Evolutionary conservation across 2,113 vertebrate species (phyloP).

Genomic region (Phainopepla nitens): DNA sequence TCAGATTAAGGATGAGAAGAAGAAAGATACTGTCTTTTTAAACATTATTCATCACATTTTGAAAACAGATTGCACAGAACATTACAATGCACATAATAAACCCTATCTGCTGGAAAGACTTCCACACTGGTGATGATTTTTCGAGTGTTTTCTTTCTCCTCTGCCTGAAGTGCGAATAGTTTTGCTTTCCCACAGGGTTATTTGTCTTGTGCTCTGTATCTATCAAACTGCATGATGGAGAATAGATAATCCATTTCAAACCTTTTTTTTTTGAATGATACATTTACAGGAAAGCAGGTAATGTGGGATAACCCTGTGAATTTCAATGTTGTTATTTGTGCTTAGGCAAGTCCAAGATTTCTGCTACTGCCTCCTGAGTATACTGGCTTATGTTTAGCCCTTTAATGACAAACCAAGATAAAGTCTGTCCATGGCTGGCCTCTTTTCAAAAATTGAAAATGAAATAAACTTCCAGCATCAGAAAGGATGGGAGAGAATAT

Average conservation of each 20-base stretch:
- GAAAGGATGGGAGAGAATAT: not conserved
- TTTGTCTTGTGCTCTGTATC: constrained; percentile 10
- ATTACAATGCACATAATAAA: constrained; percentile 45
- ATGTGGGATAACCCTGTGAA: not conserved
- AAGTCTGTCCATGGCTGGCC: not conserved
- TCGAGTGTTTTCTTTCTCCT: constrained; percentile 6
- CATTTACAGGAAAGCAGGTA: not conserved
- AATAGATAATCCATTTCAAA: constrained; percentile 9
- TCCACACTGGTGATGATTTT: constrained; percentile 1
- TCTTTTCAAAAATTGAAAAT: not conserved
- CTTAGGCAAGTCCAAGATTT: constrained; percentile 2
- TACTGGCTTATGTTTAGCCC: not conserved
- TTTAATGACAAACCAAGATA: not conserved
- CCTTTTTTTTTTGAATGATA: not conserved
- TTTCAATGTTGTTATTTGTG: constrained; percentile 21
- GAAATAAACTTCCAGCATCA: not conserved
- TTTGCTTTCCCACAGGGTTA: constrained; percentile 28
- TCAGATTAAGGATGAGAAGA: constrained; percentile 12
- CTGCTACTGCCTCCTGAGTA: not conserved
- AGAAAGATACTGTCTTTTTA: constrained; percentile 25
- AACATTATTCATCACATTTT: constrained; percentile 33
- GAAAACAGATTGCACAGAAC: constrained; percentile 38
- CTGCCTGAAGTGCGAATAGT: not conserved
- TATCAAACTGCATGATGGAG: constrained; percentile 12
- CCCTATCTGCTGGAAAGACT: not conserved